Evolutionary conservation across 1,140 invertebrate genomes (phyloP).

Genomic region (Varroa destructor): DNA sequence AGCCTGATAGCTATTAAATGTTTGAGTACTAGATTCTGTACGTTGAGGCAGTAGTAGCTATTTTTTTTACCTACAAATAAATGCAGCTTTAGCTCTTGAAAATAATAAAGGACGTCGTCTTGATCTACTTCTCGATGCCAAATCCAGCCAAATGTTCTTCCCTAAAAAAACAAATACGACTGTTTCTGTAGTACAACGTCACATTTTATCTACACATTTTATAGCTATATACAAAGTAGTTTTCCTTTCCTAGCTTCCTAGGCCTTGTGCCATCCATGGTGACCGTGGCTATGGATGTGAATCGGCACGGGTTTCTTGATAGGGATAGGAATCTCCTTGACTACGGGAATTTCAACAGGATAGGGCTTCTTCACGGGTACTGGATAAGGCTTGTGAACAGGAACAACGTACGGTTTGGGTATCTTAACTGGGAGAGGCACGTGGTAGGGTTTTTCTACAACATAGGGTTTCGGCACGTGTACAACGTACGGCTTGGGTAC

Average conservation of each 20-base stretch:
- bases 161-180: too few relatives aligned
- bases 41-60: too few relatives aligned
- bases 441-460: constrained; percentile 17
- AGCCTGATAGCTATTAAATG: too few relatives aligned
- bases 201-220: too few relatives aligned
- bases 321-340: constrained; percentile 16
- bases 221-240: too few relatives aligned
- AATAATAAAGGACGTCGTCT: too few relatives aligned
- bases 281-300: neutral
- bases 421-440: constrained; percentile 11
- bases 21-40: too few relatives aligned
- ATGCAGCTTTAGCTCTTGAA: too few relatives aligned
- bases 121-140: too few relatives aligned
- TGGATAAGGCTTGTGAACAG: constrained; percentile 20
- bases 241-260: neutral
- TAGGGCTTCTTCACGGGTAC: constrained; percentile 27
- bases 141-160: too few relatives aligned
- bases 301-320: constrained; percentile 21
- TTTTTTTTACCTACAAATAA: too few relatives aligned
- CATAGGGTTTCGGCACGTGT: constrained; percentile 17
- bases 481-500: constrained; percentile 24
- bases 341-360: neutral
- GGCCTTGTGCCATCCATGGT: constrained; percentile 27
- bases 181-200: too few relatives aligned
- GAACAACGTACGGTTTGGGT: constrained; percentile 8